Conservation (phyloP, 2,888 invertebrate genomes). For the Nebria salina region DNA sequence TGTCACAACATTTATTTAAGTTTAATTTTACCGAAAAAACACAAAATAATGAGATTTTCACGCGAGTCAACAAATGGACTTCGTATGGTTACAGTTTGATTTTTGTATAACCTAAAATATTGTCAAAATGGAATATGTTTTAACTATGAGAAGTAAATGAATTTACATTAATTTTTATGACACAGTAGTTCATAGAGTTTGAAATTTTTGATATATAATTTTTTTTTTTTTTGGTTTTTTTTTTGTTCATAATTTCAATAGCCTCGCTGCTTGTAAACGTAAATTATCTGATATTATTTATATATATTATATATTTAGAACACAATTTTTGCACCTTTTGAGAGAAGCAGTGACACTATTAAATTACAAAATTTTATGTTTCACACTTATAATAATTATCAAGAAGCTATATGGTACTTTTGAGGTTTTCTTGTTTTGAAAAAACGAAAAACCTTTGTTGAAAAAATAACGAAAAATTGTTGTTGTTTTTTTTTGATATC, state of each 20-base stretch:
- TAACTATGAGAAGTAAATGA: conserved; percentile 45
- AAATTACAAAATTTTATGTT: conserved; percentile 36
- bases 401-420: conserved; percentile 42
- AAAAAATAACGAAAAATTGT: conserved; percentile 37
- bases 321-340: conserved; percentile 47
- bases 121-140: conserved; percentile 63
- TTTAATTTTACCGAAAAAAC: conserved; percentile 22
- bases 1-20: conserved; percentile 18
- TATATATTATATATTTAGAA: conserved; percentile 45
- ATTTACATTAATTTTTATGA: conserved; percentile 28
- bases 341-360: conserved; percentile 45
- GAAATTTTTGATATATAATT: conserved; percentile 18
- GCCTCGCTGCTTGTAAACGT: conserved; percentile 40
- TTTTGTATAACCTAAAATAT: conserved; percentile 58
- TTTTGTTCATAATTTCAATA: conserved; percentile 39
- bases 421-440: conserved; percentile 36
- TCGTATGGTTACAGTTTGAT: conserved; percentile 40
- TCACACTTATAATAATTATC: conserved; percentile 40
- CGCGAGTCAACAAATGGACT: conserved; percentile 35
- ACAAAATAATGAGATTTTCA: not conserved
- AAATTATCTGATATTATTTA: conserved; percentile 35
- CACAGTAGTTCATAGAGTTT: conserved; percentile 28
- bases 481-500: conserved; percentile 49
- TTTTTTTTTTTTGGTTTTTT: conserved; percentile 8
- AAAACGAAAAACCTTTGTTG: conserved; percentile 15